Base-by-base conservation (phyloP, 2,797 vertebrate species). In the Cuculus canorus region DNA sequence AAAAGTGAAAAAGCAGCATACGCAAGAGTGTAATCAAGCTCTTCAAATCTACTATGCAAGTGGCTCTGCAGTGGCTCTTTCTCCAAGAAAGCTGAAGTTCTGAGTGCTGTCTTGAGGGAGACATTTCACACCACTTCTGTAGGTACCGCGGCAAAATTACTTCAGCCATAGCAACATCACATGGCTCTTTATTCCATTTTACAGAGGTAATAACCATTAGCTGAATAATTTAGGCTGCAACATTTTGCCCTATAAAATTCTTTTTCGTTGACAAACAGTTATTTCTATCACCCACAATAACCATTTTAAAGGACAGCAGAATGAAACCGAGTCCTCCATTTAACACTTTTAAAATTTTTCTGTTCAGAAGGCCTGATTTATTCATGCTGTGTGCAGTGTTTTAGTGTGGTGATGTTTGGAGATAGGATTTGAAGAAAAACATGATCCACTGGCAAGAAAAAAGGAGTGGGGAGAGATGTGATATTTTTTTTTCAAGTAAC, bases 141-240 rank as follows among this genome's bases (percentile, higher is more conserved):
- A 81, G 88, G 92, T 87, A 86, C 37, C 1, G 33, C 84, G 35
- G 65, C 50, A 82, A 41, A 91, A 93, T 70, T 78, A 76, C 91
- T 75, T 59, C 13, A 48, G 82, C 88, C 75, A 7, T 33, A 91
- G 75, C 81, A 92, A 83, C 87, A 47, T 56, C 2, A 1, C 37
- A 6, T 21, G 19, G 60, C 72, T 87, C 77, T 88, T 50, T 35
- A 24, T 59, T 87, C 91, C 43, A 13, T 81, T 94, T 69, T 53
- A 92, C 82, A 83, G 88, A 33, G 82, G 84, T 89, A 93, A 96
- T 95, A 91, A 96, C 88, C 94, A 91, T 86, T 92, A 88, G 47
- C 84, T 92, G 89, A 94, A 96, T 96, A 72, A 96, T 96, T 94
- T 57, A 93, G 79, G 76, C n/a, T 41, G 72, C 81, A 94, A 76